These are phyloP conservation scores for Xenops minutus DNA, from an alignment of 2,797 vertebrate species.

Conservation along the genomic window DNA sequence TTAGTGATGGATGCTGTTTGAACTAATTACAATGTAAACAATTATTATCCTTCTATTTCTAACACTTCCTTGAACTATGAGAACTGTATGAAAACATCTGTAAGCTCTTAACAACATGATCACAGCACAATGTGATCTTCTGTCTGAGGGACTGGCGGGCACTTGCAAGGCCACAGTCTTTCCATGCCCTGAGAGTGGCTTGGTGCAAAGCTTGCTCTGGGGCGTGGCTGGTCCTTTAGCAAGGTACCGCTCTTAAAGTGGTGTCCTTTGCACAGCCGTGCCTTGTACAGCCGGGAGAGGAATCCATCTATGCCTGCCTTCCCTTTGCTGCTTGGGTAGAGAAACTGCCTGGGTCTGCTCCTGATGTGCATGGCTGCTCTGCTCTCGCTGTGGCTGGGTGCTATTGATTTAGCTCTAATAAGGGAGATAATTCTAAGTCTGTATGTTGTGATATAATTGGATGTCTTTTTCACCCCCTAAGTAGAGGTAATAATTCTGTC, in stretches of 20 bases:
- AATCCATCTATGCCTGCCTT: neutral
- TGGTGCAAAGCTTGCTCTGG: neutral
- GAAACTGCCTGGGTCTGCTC: neutral
- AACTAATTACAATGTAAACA: neutral
- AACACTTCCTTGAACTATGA: neutral
- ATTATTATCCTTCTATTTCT: neutral
- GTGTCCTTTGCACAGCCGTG: neutral
- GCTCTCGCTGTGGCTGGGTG: neutral
- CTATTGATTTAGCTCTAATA: neutral
- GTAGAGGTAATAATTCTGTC: neutral
- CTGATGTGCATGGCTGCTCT: neutral
- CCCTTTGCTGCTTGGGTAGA: neutral
- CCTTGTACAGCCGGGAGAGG: accelerated
- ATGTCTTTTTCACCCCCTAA: neutral
- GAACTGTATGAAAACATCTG: slow-evolving; percentile 3
- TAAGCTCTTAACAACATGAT: neutral
- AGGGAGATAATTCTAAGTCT: neutral
- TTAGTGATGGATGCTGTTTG: neutral
- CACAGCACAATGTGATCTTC: neutral
- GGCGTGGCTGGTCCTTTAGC: neutral
- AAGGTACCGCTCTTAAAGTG: neutral
- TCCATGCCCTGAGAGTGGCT: neutral
- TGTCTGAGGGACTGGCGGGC: neutral
- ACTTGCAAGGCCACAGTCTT: neutral
- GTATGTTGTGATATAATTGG: neutral